A percentile compares a stretch with the other conserved stretches of the same genome.
phyloP scores from a whole-genome alignment of 2,113 vertebrate species.

The Pseudopodoces humilis region DNA sequence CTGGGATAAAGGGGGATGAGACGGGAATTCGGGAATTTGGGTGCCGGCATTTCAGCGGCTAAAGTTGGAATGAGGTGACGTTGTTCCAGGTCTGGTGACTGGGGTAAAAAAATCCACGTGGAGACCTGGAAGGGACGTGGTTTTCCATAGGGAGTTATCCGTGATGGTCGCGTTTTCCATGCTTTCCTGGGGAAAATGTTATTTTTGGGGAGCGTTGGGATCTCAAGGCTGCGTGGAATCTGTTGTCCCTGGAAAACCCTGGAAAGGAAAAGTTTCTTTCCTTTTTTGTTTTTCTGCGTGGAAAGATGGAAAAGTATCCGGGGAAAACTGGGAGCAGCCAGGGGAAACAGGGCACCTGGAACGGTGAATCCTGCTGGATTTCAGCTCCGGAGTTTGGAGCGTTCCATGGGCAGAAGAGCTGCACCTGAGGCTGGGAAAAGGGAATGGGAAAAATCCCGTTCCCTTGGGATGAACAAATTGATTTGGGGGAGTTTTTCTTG shows the following conservation, averaged over 20 bases:
- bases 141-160: neutral
- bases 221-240: neutral
- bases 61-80: neutral
- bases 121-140: neutral
- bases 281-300: neutral
- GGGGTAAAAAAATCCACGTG: neutral
- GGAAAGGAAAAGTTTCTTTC: neutral
- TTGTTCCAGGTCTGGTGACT: neutral
- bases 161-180: neutral
- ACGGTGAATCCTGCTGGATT: neutral
- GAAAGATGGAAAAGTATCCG: fast-evolving
- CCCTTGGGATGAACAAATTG: neutral
- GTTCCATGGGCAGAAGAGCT: fast-evolving
- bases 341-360: neutral
- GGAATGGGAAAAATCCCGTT: neutral
- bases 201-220: neutral
- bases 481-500: neutral
- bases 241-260: neutral
- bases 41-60: neutral
- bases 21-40: neutral
- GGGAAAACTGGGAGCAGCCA: neutral
- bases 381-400: neutral
- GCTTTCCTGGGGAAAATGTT: neutral
- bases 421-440: neutral
- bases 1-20: neutral